A percentile compares a stretch with the other conserved stretches of the same genome.
Evolutionary conservation across 1,140 invertebrate species (phyloP).

Genomic region (Chlorops oryzae): DNA sequence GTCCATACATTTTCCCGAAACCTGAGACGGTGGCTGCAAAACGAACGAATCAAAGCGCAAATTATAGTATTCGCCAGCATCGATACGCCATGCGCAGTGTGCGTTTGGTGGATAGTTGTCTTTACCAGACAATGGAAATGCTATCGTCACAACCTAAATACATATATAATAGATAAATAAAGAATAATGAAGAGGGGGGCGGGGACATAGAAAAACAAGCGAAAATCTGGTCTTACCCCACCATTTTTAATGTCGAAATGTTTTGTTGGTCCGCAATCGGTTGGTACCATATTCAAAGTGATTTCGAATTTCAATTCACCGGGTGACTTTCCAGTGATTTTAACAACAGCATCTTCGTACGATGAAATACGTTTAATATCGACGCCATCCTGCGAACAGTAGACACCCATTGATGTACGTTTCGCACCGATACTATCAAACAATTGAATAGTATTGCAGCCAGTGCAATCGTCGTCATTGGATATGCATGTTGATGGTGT

Average conservation of each 20-base stretch:
- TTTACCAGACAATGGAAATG: too few relatives aligned
- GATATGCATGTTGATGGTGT: slow-evolving; percentile 29
- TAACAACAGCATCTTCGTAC: slow-evolving; percentile 52
- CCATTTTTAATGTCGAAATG: too few relatives aligned
- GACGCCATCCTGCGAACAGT: too few relatives aligned
- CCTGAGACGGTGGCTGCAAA: slow-evolving; percentile 22
- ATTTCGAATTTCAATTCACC: slow-evolving; percentile 54
- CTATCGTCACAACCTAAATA: too few relatives aligned
- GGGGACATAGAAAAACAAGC: too few relatives aligned
- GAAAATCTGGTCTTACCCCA: too few relatives aligned
- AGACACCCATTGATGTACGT: slow-evolving; percentile 55
- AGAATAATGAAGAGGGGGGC: too few relatives aligned
- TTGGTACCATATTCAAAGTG: slow-evolving; percentile 49
- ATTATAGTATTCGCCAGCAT: neutral
- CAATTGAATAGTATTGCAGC: slow-evolving; percentile 65
- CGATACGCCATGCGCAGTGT: slow-evolving; percentile 30
- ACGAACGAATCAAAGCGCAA: slow-evolving; percentile 19
- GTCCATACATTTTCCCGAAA: slow-evolving; percentile 30
- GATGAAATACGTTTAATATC: too few relatives aligned
- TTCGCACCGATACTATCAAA: slow-evolving; percentile 57
- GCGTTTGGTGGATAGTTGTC: slow-evolving; percentile 14
- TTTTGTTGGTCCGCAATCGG: slow-evolving; percentile 50
- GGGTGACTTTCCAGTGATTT: slow-evolving; percentile 56
- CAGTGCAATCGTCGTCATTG: slow-evolving; percentile 42
- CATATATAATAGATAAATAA: too few relatives aligned